phyloP scores from a whole-genome alignment of 2,797 vertebrate genomes.

The Crenuchus spilurus region DNA sequence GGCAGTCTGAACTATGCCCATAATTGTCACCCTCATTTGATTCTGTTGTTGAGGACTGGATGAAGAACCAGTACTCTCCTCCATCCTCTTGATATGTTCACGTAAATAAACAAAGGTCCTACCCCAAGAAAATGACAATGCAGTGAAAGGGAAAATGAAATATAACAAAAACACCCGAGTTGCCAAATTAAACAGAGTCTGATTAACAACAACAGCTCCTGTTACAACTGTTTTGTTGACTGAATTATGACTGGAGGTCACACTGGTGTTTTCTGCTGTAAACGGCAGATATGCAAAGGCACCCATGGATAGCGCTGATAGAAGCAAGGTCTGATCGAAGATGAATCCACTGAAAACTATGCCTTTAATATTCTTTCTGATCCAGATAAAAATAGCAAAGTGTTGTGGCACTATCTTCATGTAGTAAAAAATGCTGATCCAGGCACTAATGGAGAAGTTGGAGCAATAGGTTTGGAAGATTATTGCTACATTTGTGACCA shows the following conservation, averaged over 20 bases:
- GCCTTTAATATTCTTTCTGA: constrained; percentile 38
- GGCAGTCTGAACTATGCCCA: constrained; percentile 46
- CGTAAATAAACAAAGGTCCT: constrained; percentile 46
- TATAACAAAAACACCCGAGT: constrained; percentile 19
- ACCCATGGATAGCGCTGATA: constrained; percentile 28
- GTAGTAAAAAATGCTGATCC: constrained; percentile 57
- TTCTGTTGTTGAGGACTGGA: constrained; percentile 34
- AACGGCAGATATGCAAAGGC: not conserved
- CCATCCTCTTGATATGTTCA: constrained; percentile 48
- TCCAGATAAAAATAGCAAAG: constrained; percentile 19
- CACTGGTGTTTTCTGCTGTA: not conserved
- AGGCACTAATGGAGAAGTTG: constrained; percentile 45
- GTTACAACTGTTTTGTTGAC: not conserved
- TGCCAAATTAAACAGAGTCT: not conserved
- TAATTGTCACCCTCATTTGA: constrained; percentile 44
- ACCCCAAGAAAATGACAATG: constrained; percentile 38
- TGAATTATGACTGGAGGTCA: not conserved
- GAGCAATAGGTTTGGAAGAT: constrained; percentile 32
- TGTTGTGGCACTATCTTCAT: constrained; percentile 50
- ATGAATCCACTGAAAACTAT: constrained; percentile 33
- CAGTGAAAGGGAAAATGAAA: constrained; percentile 22
- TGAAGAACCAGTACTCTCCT: constrained; percentile 22
- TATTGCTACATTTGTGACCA: constrained; percentile 7
- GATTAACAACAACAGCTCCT: not conserved
- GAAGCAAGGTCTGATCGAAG: constrained; percentile 41